A percentile compares a stretch with the other conserved stretches of the same genome.
These are phyloP conservation scores for Amphibalanus amphitrite DNA, from an alignment of 1,140 invertebrate species.

Conservation along the genomic window DNA sequence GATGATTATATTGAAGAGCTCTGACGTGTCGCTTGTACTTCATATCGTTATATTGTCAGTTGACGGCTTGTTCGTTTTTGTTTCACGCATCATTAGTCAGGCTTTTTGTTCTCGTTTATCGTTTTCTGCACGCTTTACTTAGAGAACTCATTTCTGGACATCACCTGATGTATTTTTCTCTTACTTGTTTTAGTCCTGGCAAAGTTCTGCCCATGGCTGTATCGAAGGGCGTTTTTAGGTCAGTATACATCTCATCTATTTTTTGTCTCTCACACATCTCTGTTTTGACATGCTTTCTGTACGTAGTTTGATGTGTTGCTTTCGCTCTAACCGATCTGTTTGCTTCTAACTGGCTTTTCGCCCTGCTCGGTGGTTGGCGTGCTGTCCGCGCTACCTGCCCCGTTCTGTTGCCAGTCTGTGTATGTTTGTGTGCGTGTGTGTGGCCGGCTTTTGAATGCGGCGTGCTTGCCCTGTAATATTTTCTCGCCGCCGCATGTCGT, in stretches of 20 bases:
- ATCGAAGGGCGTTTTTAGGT: slow-evolving; percentile 77
- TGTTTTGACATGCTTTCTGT: background rate
- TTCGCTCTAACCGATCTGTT: background rate
- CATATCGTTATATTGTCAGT: background rate
- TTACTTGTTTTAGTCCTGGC: slow-evolving; percentile 39
- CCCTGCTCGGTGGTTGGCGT: background rate
- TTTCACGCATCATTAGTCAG: background rate
- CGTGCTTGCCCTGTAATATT: background rate
- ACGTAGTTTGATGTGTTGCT: background rate
- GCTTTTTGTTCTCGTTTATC: background rate
- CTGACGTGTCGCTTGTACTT: background rate
- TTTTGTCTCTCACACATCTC: background rate
- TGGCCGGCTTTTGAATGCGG: background rate
- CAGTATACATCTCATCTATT: slow-evolving; percentile 30
- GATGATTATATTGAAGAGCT: background rate
- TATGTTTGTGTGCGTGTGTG: background rate
- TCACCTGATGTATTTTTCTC: slow-evolving; percentile 12
- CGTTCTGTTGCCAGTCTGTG: background rate
- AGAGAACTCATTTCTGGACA: background rate
- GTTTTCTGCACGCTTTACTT: background rate
- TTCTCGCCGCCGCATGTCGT: too few relatives aligned
- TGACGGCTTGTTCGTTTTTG: background rate
- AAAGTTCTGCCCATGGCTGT: slow-evolving; percentile 54
- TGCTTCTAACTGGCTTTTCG: too few relatives aligned
- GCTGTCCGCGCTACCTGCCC: background rate